phyloP scores from a whole-genome alignment of 2,113 vertebrate species.

The Chionomys nivalis region DNA sequence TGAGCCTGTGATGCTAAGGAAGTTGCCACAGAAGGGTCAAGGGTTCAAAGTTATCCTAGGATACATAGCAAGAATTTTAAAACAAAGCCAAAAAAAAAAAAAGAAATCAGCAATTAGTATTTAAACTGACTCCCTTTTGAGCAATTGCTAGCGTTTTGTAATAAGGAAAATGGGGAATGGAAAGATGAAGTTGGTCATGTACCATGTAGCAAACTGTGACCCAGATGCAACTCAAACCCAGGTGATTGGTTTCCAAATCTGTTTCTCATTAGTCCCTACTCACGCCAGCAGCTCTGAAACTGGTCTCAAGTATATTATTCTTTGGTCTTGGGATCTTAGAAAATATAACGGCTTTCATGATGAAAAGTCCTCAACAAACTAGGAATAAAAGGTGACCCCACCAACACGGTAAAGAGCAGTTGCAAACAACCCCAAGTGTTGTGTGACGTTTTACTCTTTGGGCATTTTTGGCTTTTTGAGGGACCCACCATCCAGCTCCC shows the following conservation, averaged over 20 bases:
- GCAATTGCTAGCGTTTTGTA: neutral
- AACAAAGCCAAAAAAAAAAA: neutral
- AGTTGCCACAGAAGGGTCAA: neutral
- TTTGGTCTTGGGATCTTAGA: neutral
- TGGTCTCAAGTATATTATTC: neutral
- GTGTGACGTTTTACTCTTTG: too few relatives aligned
- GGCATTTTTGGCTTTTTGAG: too few relatives aligned
- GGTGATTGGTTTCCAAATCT: neutral
- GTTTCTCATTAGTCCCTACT: neutral
- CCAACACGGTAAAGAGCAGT: neutral
- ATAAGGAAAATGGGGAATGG: neutral
- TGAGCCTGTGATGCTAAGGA: neutral
- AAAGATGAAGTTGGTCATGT: neutral
- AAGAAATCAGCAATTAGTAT: neutral
- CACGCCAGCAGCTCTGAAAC: neutral
- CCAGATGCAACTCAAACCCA: neutral
- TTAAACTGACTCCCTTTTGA: neutral
- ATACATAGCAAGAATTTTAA: neutral
- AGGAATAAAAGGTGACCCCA: neutral
- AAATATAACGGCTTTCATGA: neutral
- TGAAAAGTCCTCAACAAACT: neutral
- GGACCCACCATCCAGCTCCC: too few relatives aligned
- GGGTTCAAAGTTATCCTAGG: neutral
- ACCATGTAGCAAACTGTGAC: neutral
- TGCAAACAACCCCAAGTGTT: rapidly evolving